Evolutionary conservation across 2,888 invertebrate species (phyloP), one percentile per base, ranked within the genome.

Genomic region (Odontocerum albicorne): DNA sequence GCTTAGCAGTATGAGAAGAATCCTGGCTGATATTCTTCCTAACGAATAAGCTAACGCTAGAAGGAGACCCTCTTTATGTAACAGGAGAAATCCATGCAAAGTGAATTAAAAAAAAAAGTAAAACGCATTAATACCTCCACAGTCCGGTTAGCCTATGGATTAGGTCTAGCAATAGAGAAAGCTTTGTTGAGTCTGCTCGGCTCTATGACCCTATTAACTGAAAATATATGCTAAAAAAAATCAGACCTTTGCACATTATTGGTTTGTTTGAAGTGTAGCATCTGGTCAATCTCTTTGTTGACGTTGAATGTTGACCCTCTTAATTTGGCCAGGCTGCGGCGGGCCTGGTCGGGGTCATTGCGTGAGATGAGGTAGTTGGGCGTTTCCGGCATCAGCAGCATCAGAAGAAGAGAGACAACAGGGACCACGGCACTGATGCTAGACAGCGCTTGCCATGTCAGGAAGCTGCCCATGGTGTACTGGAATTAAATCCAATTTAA

Each of bases 281-380:
- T 74, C 57, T 75, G 76, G 63, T 83, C 75, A 61, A 86, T 80
- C 65, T 86, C 86, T 7, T 74, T 79, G 39, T 85, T 75, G 2
- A 86, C 66, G 63, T 86, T 76, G 64, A 80, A 85, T 0, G 80
- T 80, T 8, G 81, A 82, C 0, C 84, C 84, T 49, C 86, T 72
- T 4, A 86, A 73, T 63, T 80, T 80, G 2, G 71, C 70, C 32
- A 86, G 68, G 0, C 85, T 82, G 42, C 72, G 73, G 58, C 79
- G 72, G 0, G 88, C 88, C 35, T 82, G 75, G 20, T 81, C 80
- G 31, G 77, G 76, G 59, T 77, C 77, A 57, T 82, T 80, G 36
- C 80, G 78, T 2, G 81, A 79, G 12, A 88, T 75, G 10, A 88
- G 79, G 69, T 82, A 89, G 64, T 87, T 83, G 1, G 90, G 89